Base-by-base conservation (phyloP, 2,113 vertebrate genomes). In the Erythrocercus mccallii region DNA sequence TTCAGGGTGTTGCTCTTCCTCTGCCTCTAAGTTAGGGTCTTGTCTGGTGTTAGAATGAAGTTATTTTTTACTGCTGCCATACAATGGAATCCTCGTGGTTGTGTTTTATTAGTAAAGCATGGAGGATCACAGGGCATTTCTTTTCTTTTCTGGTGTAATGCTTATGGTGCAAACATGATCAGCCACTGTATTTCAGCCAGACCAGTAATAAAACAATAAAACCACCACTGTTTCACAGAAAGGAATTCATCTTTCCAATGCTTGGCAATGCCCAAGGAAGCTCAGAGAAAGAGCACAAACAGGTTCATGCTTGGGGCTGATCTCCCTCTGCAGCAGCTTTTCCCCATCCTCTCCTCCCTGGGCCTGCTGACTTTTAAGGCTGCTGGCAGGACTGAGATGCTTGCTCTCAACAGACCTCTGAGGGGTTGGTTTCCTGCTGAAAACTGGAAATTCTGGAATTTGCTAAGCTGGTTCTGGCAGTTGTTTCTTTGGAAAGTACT, bases 371-470 rank as follows among this genome's bases (percentile, higher is more conserved):
- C 18, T 57, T 94, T 81, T 66, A 54, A 71, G 56, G 21, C 47
- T 73, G 47, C n/a, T 2, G 3, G 51, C 33, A 56, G 48, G 47
- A 53, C 22, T 53, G 62, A 69, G 21, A 40, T 45, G 5, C 16
- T 38, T 64, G 33, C 25, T 65, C 8, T 61, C 4, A 1, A 56
- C 37, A 80, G n/a, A 76, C 2, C 3, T 88, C 23, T 48, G 23
- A 77, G 40, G 7, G n/a, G 24, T 70, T 9, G 0, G 12, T 74
- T 94, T 94, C 61, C 47, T 64, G 9, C n/a, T 66, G 47, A 35
- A 51, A 95, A 74, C 19, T 58, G 70, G 33, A 90, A 94, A 77
- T 69, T 37, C 33, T 86, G 45, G 62, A 69, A 80, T 80, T 90
- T 62, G 54, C 38, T 57, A 40, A 38, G 6, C 25, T 56, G 7